Conservation (phyloP, 2,797 vertebrate genomes). For the Euthynnus affinis region DNA sequence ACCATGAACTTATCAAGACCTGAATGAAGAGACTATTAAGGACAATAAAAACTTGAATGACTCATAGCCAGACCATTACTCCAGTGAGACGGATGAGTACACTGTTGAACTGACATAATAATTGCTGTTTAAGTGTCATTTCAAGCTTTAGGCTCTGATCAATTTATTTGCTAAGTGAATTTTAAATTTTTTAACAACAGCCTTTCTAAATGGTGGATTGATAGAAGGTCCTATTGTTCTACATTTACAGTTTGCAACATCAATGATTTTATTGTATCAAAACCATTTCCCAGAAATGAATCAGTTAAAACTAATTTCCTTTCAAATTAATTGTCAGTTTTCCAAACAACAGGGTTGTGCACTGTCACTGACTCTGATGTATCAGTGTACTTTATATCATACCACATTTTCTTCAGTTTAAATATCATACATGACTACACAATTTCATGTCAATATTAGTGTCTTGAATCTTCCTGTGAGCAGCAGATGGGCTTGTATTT, state of each 20-base stretch:
- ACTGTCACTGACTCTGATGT: constrained; percentile 4
- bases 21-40: constrained; percentile 18
- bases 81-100: constrained; percentile 30
- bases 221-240: background rate
- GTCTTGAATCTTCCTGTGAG: constrained; percentile 1
- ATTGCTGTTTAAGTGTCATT: constrained; percentile 43
- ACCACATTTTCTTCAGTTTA: background rate
- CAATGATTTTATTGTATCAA: background rate
- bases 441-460: background rate
- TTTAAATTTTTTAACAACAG: constrained; percentile 23
- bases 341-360: background rate
- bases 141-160: constrained; percentile 26
- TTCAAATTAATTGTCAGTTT: background rate
- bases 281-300: background rate
- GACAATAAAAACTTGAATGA: constrained; percentile 25
- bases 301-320: too few relatives aligned
- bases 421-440: constrained; percentile 2
- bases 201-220: constrained; percentile 15
- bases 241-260: constrained; percentile 6
- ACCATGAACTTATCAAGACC: constrained; percentile 19
- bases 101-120: constrained; percentile 29
- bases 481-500: constrained; percentile 3
- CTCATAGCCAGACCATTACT: constrained; percentile 29
- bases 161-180: constrained; percentile 35
- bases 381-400: background rate